Base-by-base conservation (phyloP, 2,888 invertebrate genomes). In the Parnassius orleans region DNA sequence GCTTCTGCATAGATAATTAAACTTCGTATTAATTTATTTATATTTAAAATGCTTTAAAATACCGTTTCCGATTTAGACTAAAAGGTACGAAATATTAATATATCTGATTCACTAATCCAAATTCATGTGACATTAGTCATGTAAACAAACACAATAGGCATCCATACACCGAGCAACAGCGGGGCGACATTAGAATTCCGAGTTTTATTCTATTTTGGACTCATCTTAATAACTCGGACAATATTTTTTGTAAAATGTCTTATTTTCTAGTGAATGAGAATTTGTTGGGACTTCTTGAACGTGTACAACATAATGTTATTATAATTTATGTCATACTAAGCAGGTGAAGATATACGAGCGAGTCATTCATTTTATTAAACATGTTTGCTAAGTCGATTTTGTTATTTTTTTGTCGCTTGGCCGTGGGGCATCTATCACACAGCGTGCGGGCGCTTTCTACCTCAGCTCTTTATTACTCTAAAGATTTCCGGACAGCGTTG, bases 241-340 rank as follows among this genome's bases (percentile, higher is more conserved):
- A 80, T 84, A 82, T 87, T 86, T 86, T 86, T 86, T 81, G 75
- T 80, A 72, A 79, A 83, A 89, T 77, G 76, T 88, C 88, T 88
- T 87, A 90, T 87, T 89, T 89, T 80, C 81, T 85, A 83, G 85
- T 87, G 87, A 87, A 87, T 84, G 84, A 86, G 88, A 88, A 90
- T 90, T 90, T 88, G 90, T 89, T 87, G 84, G 86, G 83, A 87
- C 87, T 87, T 80, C 87, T 85, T 88, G 86, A 86, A 80, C 83
- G 83, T 87, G 89, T 90, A 88, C 87, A 88, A 90, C 87, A 90
- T 90, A 86, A 89, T 90, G 87, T 90, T 90, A 89, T 87, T 90
- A 90, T 90, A 89, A 90, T 90, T 90, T 90, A 91, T 90, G 89
- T 90, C 86, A 84, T 87, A 89, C 90, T 87, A 90, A 88, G 90